Percentiles rank a stretch among this genome's conserved stretches.
phyloP scores from a whole-genome alignment of 2,888 invertebrate genomes.

The Himalopsyche kuldschensis region DNA sequence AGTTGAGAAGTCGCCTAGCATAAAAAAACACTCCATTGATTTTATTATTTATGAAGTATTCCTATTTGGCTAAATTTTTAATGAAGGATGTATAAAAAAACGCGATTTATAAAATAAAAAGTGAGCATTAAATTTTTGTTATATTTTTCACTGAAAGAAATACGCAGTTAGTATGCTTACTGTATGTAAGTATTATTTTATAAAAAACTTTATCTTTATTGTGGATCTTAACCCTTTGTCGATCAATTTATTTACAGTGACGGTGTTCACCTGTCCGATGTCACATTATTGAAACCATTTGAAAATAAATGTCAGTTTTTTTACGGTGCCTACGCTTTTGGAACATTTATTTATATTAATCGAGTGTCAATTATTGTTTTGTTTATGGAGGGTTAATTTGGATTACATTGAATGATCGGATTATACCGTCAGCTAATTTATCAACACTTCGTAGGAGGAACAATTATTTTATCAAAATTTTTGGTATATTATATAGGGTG shows the following conservation, averaged over 20 bases:
- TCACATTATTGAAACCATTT: not conserved
- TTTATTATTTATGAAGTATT: too few species aligned
- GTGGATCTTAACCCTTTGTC: not conserved
- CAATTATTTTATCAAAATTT: not conserved
- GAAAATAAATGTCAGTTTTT: not conserved
- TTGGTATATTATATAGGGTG: not conserved
- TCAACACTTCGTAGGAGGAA: not conserved
- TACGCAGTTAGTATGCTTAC: too few species aligned
- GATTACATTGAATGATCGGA: not conserved
- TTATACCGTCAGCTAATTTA: not conserved
- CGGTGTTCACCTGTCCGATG: not conserved
- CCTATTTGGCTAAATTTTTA: too few species aligned
- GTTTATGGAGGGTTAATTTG: not conserved
- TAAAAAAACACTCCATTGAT: too few species aligned
- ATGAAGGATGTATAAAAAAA: too few species aligned
- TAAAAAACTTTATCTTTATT: not conserved
- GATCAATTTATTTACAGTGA: not conserved
- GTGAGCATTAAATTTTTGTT: too few species aligned
- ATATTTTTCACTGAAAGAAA: too few species aligned
- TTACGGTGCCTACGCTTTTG: not conserved
- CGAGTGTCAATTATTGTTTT: slow-evolving; percentile 1
- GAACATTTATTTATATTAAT: not conserved
- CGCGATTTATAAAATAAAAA: too few species aligned
- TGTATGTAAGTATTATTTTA: too few species aligned
- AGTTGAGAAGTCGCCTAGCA: too few species aligned